Evolutionary conservation across 2,888 invertebrate genomes (phyloP).

Genomic region (Sarcophaga subvicina): DNA sequence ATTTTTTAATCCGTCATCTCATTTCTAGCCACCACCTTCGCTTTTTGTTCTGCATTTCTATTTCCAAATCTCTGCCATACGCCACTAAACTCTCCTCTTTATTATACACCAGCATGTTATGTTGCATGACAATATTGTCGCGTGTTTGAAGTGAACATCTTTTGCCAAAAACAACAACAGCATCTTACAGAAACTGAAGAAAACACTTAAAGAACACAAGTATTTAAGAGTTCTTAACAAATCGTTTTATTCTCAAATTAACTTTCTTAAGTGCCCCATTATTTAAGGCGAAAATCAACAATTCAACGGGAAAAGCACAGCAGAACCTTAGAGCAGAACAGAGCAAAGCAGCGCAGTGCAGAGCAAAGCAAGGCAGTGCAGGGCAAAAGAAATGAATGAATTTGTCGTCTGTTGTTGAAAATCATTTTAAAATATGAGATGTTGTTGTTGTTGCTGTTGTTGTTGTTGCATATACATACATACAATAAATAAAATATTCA

Average conservation of each 20-base stretch:
- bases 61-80: slow-evolving; percentile 29
- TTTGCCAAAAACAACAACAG: slow-evolving; percentile 52
- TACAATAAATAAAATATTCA: background rate
- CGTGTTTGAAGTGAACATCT: slow-evolving; percentile 59
- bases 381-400: slow-evolving; percentile 40
- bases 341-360: too few species aligned
- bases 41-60: slow-evolving; percentile 47
- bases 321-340: too few species aligned
- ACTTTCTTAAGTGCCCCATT: slow-evolving; percentile 71
- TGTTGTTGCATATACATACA: too few species aligned
- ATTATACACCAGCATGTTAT: slow-evolving; percentile 13
- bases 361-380: too few species aligned
- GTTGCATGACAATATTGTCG: slow-evolving; percentile 58
- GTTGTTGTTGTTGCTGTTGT: slow-evolving; percentile 7
- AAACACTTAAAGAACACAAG: slow-evolving; percentile 48
- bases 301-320: slow-evolving; percentile 1
- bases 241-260: slow-evolving; percentile 70
- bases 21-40: slow-evolving; percentile 62
- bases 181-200: slow-evolving; percentile 39
- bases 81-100: slow-evolving; percentile 9
- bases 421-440: slow-evolving; percentile 27
- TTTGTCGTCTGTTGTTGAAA: slow-evolving; percentile 66
- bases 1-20: slow-evolving; percentile 38
- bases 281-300: slow-evolving; percentile 41
- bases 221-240: slow-evolving; percentile 60